Conservation (phyloP, 2,113 vertebrate species). For the Copsychus sechellarum region DNA sequence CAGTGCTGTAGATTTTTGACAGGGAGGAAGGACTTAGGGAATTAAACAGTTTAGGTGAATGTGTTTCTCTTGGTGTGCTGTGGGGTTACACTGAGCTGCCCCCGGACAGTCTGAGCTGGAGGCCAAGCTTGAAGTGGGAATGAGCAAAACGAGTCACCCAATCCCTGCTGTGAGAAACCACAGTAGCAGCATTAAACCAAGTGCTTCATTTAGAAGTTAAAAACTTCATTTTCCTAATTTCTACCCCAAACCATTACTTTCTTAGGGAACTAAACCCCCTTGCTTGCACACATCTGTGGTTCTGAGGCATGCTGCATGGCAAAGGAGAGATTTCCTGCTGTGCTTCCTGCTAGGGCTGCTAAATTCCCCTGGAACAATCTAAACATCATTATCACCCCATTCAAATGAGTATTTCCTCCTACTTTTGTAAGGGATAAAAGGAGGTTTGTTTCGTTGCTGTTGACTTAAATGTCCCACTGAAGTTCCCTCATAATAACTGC, state of each 20-base stretch:
- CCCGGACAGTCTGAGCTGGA: background rate
- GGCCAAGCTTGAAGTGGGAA: background rate
- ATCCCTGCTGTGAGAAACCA: background rate
- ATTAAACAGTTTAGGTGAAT: background rate
- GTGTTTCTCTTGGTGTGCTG: background rate
- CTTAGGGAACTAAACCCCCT: background rate
- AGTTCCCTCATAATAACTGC: background rate
- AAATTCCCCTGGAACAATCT: background rate
- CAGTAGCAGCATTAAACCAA: background rate
- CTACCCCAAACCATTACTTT: background rate
- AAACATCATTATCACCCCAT: background rate
- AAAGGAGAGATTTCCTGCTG: background rate
- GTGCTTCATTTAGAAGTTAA: background rate
- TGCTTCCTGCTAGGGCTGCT: background rate
- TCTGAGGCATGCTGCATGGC: background rate
- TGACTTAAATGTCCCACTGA: background rate
- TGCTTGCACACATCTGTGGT: background rate
- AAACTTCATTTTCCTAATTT: background rate
- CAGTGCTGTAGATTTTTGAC: background rate
- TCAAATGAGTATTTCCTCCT: background rate
- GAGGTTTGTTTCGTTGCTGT: constrained; percentile 3
- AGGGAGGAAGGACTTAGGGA: background rate
- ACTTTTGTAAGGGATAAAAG: background rate
- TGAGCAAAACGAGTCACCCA: background rate
- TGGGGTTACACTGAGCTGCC: background rate